Percentiles rank a stretch among this genome's conserved stretches.
phyloP scores from a whole-genome alignment of 2,888 invertebrate genomes.

The Leucoptera coffeella region DNA sequence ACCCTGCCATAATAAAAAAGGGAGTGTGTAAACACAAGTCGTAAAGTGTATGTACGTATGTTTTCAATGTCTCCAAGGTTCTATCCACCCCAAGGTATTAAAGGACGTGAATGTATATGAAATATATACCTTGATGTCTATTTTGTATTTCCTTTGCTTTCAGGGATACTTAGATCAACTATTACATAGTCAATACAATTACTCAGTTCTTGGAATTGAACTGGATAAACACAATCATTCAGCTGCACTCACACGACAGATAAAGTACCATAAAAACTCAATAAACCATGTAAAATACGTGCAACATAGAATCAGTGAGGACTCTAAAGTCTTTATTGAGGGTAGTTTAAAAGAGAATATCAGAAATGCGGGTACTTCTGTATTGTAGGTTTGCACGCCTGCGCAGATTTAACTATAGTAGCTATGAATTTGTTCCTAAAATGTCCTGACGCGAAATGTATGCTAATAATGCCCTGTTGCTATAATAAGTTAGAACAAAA shows the following conservation, averaged over 20 bases:
- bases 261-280: constrained; percentile 45
- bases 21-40: no score
- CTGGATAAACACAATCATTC: constrained; percentile 48
- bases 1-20: no score
- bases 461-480: constrained; percentile 72
- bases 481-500: constrained; percentile 60
- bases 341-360: constrained; percentile 26
- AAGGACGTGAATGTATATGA: no score
- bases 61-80: no score
- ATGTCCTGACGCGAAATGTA: constrained; percentile 43
- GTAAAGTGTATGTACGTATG: no score
- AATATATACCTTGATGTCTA: no score
- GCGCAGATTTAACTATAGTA: constrained; percentile 67
- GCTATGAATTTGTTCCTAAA: constrained; percentile 60
- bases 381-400: constrained; percentile 64
- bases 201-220: constrained; percentile 63
- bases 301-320: constrained; percentile 45
- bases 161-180: constrained; percentile 70
- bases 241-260: constrained; percentile 52
- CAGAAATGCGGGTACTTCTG: constrained; percentile 19
- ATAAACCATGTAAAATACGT: constrained; percentile 49
- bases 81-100: no score
- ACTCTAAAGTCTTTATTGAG: constrained; percentile 39
- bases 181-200: constrained; percentile 51
- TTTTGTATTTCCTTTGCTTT: no score